Base-by-base conservation (phyloP, 2,888 invertebrate genomes). In the Didymodactylos carnosus region DNA sequence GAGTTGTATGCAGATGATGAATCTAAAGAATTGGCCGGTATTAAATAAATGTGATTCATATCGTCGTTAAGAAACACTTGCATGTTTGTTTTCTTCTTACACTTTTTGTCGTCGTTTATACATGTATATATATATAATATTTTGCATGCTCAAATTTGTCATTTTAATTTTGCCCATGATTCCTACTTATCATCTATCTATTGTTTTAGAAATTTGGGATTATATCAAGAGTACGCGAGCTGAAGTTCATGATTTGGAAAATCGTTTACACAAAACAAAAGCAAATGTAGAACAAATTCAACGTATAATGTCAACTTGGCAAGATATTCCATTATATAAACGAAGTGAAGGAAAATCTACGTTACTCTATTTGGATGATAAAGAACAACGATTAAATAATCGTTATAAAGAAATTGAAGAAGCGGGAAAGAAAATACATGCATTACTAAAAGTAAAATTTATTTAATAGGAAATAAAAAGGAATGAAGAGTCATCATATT, bases 261-360 rank as follows among this genome's bases (percentile, higher is more conserved):
- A 87, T 75, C 87, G 92, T 73, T 88, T 94, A 81, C 88, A 83
- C 77, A 89, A 88, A 79, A 88, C 92, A 51, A 93, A 94, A 83
- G 87, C 88, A 72, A 94, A 95, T 84, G 86, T 94, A 25, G 87
- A 88, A 46, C 88, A 88, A 81, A 90, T 94, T 62, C 88, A 88
- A 79, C 86, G 86, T 70, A 87, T 90, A n/a, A 88, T 94, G 86
- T 88, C 88, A 6, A 88, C 88, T 0, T 94, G 94, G 90, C 88
- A 89, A 7, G 88, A 88, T 76, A 87, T 87, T 72, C 92, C 94
- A 0, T 84, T 94, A 23, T 93, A 92, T 83, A 90, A 91, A 83
- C 86, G 94, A 75, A 90, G 89, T 80, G 93, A 93, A 80, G 89
- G 89, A 5, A 90, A 90, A 80, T 90, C 90, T 84, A 87, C 89